phyloP scores from a whole-genome alignment of 2,797 vertebrate species.

The Miichthys miiuy region DNA sequence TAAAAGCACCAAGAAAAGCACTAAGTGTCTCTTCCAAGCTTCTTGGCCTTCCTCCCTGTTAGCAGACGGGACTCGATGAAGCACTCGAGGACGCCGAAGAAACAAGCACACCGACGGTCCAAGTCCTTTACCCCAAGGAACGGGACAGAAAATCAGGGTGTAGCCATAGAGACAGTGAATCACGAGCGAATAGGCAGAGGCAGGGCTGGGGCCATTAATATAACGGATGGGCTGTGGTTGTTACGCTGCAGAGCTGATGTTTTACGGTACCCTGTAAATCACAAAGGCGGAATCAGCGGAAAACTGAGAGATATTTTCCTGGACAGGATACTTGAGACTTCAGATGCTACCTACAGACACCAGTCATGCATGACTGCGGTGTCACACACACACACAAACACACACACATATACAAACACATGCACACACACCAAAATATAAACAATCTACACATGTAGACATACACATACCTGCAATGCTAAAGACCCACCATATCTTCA shows the following conservation, averaged over 20 bases:
- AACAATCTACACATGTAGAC: conserved; percentile 61
- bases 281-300: conserved; percentile 57
- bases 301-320: conserved; percentile 74
- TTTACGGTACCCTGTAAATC: conserved; percentile 80
- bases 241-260: conserved; percentile 90
- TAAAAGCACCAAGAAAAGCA: conserved; percentile 69
- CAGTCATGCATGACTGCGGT: conserved; percentile 57
- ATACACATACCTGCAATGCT: conserved; percentile 62
- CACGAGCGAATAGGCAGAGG: conserved; percentile 57
- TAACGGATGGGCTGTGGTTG: conserved; percentile 85
- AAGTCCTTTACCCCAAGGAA: conserved; percentile 43
- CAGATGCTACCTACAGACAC: conserved; percentile 81
- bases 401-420: conserved; percentile 30
- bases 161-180: conserved; percentile 57
- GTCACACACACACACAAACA: conserved; percentile 54
- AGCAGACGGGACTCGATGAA: conserved; percentile 62
- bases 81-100: conserved; percentile 54
- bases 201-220: conserved; percentile 61
- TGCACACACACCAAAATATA: conserved; percentile 51
- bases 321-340: conserved; percentile 78
- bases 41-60: conserved; percentile 69
- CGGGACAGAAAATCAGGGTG: conserved; percentile 72
- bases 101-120: conserved; percentile 65
- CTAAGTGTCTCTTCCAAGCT: conserved; percentile 76
- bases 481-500: conserved; percentile 86